Evolutionary conservation across 2,797 vertebrate species (phyloP).

Genomic region (Cephalopachus bancanus): DNA sequence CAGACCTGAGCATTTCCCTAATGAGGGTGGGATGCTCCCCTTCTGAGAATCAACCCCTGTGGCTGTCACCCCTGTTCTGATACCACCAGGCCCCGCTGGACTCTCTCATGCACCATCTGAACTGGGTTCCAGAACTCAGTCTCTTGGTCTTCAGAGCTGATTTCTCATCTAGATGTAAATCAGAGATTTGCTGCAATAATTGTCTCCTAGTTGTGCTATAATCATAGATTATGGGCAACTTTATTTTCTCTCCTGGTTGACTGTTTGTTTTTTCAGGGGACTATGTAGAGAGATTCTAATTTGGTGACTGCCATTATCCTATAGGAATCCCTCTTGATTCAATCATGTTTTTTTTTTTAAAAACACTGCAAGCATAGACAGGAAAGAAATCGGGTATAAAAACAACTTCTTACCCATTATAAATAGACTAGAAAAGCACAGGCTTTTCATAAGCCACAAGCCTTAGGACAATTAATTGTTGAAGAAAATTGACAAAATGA

Average conservation of each 20-base stretch:
- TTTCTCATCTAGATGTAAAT: neutral
- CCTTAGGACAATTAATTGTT: neutral
- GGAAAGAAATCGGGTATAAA: neutral
- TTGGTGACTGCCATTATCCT: neutral
- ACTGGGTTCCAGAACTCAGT: neutral
- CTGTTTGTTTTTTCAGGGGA: neutral
- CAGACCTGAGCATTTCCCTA: neutral
- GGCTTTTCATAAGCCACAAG: neutral
- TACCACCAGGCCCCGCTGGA: no score
- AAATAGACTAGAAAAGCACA: neutral
- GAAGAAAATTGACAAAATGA: neutral
- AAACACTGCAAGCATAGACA: neutral
- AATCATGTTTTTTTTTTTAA: neutral
- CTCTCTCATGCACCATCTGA: no score
- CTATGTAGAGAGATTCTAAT: no score
- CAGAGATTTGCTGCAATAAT: neutral
- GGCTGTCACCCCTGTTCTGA: neutral
- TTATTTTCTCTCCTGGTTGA: neutral
- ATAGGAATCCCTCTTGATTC: neutral
- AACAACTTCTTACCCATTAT: neutral
- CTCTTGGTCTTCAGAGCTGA: neutral
- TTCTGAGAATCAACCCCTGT: neutral
- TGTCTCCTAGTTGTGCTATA: neutral
- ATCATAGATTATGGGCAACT: neutral
- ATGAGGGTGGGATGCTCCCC: neutral